These are phyloP conservation scores for Trachelipus rathkii DNA, from an alignment of 1,140 invertebrate species.

Conservation along the genomic window DNA sequence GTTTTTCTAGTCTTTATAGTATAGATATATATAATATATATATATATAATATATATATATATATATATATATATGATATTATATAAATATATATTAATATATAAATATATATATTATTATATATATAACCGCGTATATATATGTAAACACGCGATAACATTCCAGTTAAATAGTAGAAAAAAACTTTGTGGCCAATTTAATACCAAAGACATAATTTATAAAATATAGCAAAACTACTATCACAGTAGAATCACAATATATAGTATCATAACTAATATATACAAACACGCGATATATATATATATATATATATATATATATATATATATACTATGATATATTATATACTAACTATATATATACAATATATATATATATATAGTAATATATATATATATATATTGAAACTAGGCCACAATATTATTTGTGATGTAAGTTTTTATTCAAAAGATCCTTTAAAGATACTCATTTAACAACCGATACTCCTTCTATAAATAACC, in stretches of 20 bases:
- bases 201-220: no score
- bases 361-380: constrained; percentile 12
- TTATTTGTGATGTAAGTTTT: neutral
- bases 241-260: no score
- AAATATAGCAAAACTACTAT: no score
- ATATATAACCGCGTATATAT: neutral
- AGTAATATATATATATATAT: neutral
- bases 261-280: no score
- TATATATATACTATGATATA: constrained; percentile 15
- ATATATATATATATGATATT: constrained; percentile 15
- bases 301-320: constrained; percentile 4
- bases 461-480: neutral
- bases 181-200: no score
- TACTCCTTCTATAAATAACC: neutral
- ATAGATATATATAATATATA: neutral
- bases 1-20: neutral
- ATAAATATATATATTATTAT: neutral
- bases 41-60: neutral
- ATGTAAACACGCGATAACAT: neutral
- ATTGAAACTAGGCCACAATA: neutral
- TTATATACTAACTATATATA: constrained; percentile 5
- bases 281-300: no score
- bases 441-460: no score
- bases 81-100: neutral
- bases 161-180: no score